Evolutionary conservation across 2,113 vertebrate species (phyloP).

Genomic region (Zosterops japonicus): DNA sequence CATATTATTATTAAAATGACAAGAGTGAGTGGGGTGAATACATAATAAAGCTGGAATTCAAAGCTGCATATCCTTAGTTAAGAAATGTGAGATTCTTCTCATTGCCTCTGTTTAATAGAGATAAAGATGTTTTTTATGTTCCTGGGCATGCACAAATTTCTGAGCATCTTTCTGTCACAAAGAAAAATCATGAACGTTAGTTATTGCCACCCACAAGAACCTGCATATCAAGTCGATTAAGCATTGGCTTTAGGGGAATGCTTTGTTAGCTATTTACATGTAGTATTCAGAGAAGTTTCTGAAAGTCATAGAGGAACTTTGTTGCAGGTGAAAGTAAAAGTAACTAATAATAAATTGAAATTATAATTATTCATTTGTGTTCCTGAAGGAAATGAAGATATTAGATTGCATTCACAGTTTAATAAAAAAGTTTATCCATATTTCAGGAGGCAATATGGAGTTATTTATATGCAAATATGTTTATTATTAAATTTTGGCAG

Average conservation of each 20-base stretch:
- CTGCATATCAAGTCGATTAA: background rate
- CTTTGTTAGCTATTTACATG: background rate
- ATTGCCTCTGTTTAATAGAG: slow-evolving; percentile 10
- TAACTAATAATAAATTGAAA: slow-evolving; percentile 30
- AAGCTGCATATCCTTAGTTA: background rate
- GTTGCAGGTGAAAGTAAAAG: slow-evolving; percentile 22
- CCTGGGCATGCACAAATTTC: background rate
- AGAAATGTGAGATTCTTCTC: background rate
- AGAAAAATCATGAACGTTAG: background rate
- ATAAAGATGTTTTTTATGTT: background rate
- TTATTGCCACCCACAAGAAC: background rate
- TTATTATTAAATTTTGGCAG: slow-evolving; percentile 36
- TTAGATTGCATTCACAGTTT: slow-evolving; percentile 7
- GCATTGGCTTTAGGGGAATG: background rate
- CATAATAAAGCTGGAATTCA: background rate
- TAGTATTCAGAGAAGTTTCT: background rate
- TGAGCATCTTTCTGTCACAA: background rate
- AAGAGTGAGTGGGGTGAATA: background rate
- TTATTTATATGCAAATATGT: slow-evolving; percentile 59
- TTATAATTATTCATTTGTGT: slow-evolving; percentile 16
- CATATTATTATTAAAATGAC: background rate
- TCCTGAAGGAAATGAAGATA: slow-evolving; percentile 33
- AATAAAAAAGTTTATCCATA: slow-evolving; percentile 23
- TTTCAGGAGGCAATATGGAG: slow-evolving; percentile 35
- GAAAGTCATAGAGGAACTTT: slow-evolving; percentile 17